Percentiles rank a stretch among this genome's conserved stretches.
phyloP scores from a whole-genome alignment of 2,888 invertebrate species.

The Electrophaes corylata region DNA sequence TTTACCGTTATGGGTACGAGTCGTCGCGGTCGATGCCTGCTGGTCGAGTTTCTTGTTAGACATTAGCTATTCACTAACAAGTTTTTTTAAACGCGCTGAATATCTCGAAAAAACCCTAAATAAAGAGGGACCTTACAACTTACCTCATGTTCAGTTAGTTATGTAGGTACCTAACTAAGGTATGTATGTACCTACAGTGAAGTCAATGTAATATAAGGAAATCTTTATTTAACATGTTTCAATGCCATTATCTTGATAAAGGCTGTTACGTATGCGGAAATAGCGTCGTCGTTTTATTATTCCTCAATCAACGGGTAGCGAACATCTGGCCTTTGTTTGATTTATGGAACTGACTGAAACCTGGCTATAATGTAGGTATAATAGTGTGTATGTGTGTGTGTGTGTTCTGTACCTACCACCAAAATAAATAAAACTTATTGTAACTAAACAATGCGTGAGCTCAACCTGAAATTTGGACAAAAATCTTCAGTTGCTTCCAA shows the following conservation, averaged over 20 bases:
- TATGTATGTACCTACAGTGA: slow-evolving; percentile 12
- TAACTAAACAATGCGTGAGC: slow-evolving; percentile 3
- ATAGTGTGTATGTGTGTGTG: no score
- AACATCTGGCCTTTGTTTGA: slow-evolving; percentile 66
- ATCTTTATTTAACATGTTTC: slow-evolving; percentile 67
- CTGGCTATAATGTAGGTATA: slow-evolving; percentile 14
- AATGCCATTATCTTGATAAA: slow-evolving; percentile 76
- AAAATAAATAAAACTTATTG: background rate
- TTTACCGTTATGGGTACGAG: slow-evolving; percentile 74
- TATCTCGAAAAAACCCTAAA: slow-evolving; percentile 7
- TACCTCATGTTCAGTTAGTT: slow-evolving; percentile 32
- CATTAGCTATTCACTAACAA: slow-evolving; percentile 8
- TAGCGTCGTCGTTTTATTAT: slow-evolving; percentile 66
- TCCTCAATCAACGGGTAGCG: slow-evolving; percentile 59
- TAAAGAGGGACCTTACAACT: no score
- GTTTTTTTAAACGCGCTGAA: slow-evolving; percentile 4
- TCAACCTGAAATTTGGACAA: slow-evolving; percentile 33
- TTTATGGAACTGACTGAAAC: slow-evolving; percentile 18
- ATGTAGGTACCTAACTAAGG: no score
- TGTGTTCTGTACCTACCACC: background rate
- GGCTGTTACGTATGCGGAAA: slow-evolving; percentile 76
- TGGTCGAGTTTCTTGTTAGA: slow-evolving; percentile 49
- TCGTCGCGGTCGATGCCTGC: slow-evolving; percentile 60
- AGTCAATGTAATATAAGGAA: slow-evolving; percentile 55
- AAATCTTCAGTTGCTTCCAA: slow-evolving; percentile 58